Evolutionary conservation across 2,888 invertebrate species (phyloP).

Genomic region (Asteroscopus sphinx): DNA sequence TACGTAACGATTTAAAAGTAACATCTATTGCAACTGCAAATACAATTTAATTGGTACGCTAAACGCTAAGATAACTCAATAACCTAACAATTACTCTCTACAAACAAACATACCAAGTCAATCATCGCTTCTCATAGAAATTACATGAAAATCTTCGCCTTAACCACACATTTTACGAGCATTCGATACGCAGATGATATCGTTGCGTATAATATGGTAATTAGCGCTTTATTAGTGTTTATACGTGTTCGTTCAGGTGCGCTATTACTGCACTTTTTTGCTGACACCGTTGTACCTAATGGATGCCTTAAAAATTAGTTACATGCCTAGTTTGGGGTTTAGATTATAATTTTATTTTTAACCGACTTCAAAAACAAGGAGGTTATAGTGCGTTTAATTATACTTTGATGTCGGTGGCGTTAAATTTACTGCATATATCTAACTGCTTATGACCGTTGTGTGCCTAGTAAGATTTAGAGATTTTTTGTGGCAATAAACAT

Average conservation of each 20-base stretch:
- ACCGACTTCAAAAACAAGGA: too few relatives aligned
- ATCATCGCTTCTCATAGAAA: background rate
- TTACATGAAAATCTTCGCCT: slow-evolving; percentile 9
- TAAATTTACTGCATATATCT: too few relatives aligned
- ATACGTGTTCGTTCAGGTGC: slow-evolving; percentile 35
- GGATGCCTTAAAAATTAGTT: slow-evolving; percentile 33
- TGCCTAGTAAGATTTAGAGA: too few relatives aligned
- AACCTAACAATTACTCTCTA: slow-evolving; percentile 2
- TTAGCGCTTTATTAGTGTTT: slow-evolving; percentile 37
- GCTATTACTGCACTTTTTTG: slow-evolving; percentile 43
- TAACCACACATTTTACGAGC: slow-evolving; percentile 15
- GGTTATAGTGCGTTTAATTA: too few relatives aligned
- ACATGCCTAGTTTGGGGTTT: slow-evolving; percentile 31
- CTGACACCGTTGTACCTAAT: slow-evolving; percentile 31
- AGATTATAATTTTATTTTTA: too few relatives aligned
- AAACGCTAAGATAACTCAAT: slow-evolving; percentile 1
- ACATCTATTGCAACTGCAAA: background rate
- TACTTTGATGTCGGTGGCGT: too few relatives aligned
- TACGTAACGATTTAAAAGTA: background rate
- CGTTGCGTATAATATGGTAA: slow-evolving; percentile 50
- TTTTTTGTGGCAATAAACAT: too few relatives aligned
- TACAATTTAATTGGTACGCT: background rate
- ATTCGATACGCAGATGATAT: slow-evolving; percentile 41
- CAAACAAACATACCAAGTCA: slow-evolving; percentile 5
- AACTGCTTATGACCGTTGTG: too few relatives aligned